phyloP scores from a whole-genome alignment of 2,797 vertebrate species.

The Nannoperca australis region DNA sequence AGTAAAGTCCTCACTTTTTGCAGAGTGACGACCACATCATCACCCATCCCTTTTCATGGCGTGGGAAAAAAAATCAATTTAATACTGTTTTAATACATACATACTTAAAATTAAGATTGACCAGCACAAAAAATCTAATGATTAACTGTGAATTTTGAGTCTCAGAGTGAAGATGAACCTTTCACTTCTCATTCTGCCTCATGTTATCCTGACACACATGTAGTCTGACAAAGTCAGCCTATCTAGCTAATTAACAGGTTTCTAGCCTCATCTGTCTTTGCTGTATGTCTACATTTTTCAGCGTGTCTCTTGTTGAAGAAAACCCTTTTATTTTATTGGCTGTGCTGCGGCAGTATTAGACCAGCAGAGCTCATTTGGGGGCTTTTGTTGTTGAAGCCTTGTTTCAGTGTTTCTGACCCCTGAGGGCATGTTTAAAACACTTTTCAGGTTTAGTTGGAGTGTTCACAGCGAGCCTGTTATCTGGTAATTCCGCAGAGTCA shows the following conservation, averaged over 20 bases:
- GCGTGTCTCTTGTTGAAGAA: background rate
- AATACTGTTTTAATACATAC: background rate
- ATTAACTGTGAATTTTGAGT: background rate
- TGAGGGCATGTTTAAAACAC: slow-evolving; percentile 33
- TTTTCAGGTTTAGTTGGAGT: slow-evolving; percentile 33
- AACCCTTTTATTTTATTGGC: background rate
- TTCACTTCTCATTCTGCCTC: background rate
- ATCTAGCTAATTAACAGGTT: slow-evolving; percentile 14
- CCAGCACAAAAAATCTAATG: background rate
- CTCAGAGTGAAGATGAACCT: background rate
- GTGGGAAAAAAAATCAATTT: background rate
- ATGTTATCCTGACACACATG: slow-evolving; percentile 1
- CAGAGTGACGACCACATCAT: too few relatives aligned
- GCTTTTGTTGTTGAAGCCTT: slow-evolving; percentile 25
- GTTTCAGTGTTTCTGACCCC: slow-evolving; percentile 31
- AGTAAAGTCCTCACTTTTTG: too few relatives aligned
- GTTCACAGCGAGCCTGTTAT: slow-evolving; percentile 27
- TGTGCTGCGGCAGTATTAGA: background rate
- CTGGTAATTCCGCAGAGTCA: slow-evolving; percentile 14
- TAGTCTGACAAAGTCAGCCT: background rate
- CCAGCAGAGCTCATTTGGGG: background rate
- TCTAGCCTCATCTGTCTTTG: background rate
- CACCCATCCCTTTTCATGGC: background rate
- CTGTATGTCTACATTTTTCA: slow-evolving; percentile 8
- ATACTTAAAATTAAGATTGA: background rate